These are phyloP conservation scores for Liparis tanakae DNA, from an alignment of 2,797 vertebrate genomes.

Conservation along the genomic window DNA sequence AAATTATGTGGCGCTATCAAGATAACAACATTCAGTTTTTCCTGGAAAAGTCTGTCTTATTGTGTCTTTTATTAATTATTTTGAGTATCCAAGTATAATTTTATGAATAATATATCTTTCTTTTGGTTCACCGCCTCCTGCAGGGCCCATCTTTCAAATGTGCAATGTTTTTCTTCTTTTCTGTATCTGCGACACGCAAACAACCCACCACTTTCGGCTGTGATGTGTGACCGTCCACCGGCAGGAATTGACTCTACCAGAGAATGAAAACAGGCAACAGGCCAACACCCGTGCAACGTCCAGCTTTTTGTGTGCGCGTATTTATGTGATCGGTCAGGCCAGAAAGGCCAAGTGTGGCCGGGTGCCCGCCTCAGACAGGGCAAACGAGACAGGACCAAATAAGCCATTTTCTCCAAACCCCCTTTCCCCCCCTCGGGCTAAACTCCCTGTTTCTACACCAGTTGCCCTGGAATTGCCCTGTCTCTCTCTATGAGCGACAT, in stretches of 20 bases:
- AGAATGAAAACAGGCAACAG: slow-evolving; percentile 46
- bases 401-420: slow-evolving; percentile 63
- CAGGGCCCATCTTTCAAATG: background rate
- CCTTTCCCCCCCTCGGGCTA: slow-evolving; percentile 56
- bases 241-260: slow-evolving; percentile 52
- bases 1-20: background rate
- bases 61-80: background rate
- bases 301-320: slow-evolving; percentile 58
- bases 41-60: background rate
- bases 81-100: background rate
- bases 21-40: background rate
- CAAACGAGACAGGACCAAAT: slow-evolving; percentile 70
- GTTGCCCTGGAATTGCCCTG: slow-evolving; percentile 63
- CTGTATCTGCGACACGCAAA: slow-evolving; percentile 27
- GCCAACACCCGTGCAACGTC: slow-evolving; percentile 26
- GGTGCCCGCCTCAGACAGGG: slow-evolving; percentile 40
- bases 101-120: background rate
- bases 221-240: slow-evolving; percentile 40
- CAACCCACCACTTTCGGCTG: slow-evolving; percentile 20
- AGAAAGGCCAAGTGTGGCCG: slow-evolving; percentile 68
- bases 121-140: background rate
- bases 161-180: slow-evolving; percentile 19
- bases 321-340: slow-evolving; percentile 64
- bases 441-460: slow-evolving; percentile 68
- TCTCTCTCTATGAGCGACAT: slow-evolving; percentile 68